A percentile compares a stretch with the other conserved stretches of the same genome.
These are phyloP conservation scores for Thereva unica DNA, from an alignment of 2,888 invertebrate genomes.

Conservation along the genomic window DNA sequence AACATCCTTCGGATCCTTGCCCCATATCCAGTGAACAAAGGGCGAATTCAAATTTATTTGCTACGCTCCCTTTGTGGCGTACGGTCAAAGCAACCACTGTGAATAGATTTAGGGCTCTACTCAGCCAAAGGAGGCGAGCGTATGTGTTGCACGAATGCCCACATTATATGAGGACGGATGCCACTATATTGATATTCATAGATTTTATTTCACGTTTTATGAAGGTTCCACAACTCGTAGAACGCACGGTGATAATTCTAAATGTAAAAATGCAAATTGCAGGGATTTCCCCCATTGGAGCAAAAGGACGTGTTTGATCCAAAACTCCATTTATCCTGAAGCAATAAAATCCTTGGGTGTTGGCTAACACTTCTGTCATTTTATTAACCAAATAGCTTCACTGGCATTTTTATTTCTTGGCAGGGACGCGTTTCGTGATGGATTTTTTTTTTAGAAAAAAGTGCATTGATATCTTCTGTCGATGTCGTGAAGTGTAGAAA, in stretches of 20 bases:
- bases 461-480: no score
- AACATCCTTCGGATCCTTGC: no score
- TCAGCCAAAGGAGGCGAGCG: background rate
- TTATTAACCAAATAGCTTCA: background rate
- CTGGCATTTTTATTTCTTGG: no score
- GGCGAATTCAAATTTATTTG: no score
- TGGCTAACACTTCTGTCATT: slow-evolving; percentile 25
- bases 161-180: slow-evolving; percentile 7
- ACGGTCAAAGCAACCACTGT: slow-evolving; percentile 2
- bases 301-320: background rate
- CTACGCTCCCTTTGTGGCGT: no score
- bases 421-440: no score
- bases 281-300: background rate
- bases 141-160: slow-evolving; percentile 10
- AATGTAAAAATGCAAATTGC: slow-evolving; percentile 26
- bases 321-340: slow-evolving; percentile 10
- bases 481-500: no score
- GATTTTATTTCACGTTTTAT: slow-evolving; percentile 28
- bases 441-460: no score
- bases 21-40: no score
- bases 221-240: slow-evolving; percentile 17
- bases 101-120: slow-evolving; percentile 14
- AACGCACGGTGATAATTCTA: slow-evolving; percentile 24
- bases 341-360: background rate
- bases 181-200: slow-evolving; percentile 25